Base-by-base conservation (phyloP, 2,797 vertebrate species). In the Aselliscus stoliczkanus region DNA sequence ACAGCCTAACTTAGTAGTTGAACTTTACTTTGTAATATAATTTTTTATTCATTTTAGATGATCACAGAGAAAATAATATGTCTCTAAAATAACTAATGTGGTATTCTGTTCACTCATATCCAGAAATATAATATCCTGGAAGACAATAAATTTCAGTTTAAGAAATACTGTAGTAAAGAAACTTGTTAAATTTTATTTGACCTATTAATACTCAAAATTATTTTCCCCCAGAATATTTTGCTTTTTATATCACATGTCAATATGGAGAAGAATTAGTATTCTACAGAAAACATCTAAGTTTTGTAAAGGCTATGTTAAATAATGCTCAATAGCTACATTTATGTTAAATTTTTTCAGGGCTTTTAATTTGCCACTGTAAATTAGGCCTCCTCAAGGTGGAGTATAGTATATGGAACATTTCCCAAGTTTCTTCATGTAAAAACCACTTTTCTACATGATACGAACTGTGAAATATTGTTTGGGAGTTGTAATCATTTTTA, bases 41-140 rank as follows among this genome's bases (percentile, higher is more conserved):
- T 92, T 88, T 95, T 94, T n/a, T 6, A 39, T 56, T 96, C 7
- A 85, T 75, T 88, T 85, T 88, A 88, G 31, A 67, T 91, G 20
- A 47, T 15, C 7, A 12, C 8, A 39, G 31, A 85, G 54, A 82
- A 96, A 91, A 92, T 13, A 67, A 52, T 11, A 21, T 6, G 2
- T 77, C 64, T 86, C 42, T 88, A 37, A 85, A 85, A 44, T 37
- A 50, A 17, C 39, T 94, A 64, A 84, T 11, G 60, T 31, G 44
- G 10, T 85, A 2, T 34, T 65, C 4, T 85, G 4, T 34, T 65
- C 4, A n/a, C 86, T 88, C 14, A 67, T 67, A 39, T 72, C 76
- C 0, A 44, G 14, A 72, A 76, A 92, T 88, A 82, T 56, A 80
- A n/a, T 42, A 65, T 44, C 7, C 52, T 39, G 25, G 14, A 87